Evolutionary conservation across 2,797 vertebrate species (phyloP).

Genomic region (Euphonia xanthogaster): DNA sequence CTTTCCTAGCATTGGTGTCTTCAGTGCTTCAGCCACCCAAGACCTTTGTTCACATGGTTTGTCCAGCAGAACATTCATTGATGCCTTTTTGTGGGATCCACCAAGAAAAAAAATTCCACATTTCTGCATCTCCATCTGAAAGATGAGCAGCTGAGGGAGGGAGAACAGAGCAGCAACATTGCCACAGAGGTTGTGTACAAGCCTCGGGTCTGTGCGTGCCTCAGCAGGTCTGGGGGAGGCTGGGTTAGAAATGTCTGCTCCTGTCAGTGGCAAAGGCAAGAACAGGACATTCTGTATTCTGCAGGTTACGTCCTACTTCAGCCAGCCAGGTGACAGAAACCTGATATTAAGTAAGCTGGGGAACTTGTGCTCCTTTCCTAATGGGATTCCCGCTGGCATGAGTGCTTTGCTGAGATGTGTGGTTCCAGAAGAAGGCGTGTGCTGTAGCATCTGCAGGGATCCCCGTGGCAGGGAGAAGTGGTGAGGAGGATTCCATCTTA

Average conservation of each 20-base stretch:
- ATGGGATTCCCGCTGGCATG: slow-evolving; percentile 36
- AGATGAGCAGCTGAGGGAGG: neutral
- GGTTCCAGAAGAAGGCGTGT: slow-evolving; percentile 11
- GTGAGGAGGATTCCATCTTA: neutral
- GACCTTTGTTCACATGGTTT: rapidly evolving
- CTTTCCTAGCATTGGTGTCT: neutral
- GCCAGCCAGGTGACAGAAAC: slow-evolving; percentile 29
- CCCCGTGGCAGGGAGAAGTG: neutral
- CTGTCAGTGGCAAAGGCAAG: neutral
- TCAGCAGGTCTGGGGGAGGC: neutral
- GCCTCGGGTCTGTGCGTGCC: neutral
- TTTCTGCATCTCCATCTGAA: neutral
- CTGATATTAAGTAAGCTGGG: slow-evolving; percentile 41
- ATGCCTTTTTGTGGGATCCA: neutral
- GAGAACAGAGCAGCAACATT: neutral
- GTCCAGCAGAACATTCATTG: neutral
- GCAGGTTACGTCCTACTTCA: neutral
- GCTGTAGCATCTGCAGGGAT: neutral
- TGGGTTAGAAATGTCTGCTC: neutral
- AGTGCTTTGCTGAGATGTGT: neutral
- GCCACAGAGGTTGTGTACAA: neutral
- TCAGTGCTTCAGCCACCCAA: neutral
- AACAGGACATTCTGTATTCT: neutral
- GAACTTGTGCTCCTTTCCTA: slow-evolving; percentile 26
- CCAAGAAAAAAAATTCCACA: neutral